phyloP scores from a whole-genome alignment of 2,888 invertebrate species.

The Bellardia bayeri region DNA sequence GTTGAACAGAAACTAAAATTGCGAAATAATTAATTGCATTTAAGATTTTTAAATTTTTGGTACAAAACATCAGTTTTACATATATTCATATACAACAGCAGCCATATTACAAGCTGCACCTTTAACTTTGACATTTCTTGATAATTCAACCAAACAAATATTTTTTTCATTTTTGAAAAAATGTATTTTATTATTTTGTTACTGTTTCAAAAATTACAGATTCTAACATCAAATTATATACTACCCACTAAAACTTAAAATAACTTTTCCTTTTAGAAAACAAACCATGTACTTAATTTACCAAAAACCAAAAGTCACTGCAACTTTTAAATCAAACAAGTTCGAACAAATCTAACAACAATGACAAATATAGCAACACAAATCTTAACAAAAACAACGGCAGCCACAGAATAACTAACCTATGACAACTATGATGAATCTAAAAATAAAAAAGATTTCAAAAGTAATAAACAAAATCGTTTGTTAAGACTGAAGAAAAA shows the following conservation, averaged over 20 bases:
- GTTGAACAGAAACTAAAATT: neutral
- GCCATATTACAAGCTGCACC: too few relatives aligned
- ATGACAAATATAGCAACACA: conserved; percentile 9
- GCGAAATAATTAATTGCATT: too few relatives aligned
- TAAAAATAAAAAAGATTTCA: conserved; percentile 12
- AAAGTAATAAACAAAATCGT: neutral
- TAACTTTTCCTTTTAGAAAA: neutral
- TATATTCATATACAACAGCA: too few relatives aligned
- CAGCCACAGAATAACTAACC: conserved; percentile 48
- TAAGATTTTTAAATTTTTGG: too few relatives aligned
- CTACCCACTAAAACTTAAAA: neutral
- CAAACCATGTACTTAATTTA: neutral
- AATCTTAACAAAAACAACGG: neutral
- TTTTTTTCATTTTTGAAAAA: too few relatives aligned
- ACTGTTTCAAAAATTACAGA: too few relatives aligned
- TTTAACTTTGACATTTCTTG: too few relatives aligned
- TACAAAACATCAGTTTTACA: too few relatives aligned
- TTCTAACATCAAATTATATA: too few relatives aligned
- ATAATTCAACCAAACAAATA: too few relatives aligned
- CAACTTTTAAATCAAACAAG: conserved; percentile 34
- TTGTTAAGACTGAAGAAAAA: neutral
- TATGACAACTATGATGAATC: conserved; percentile 53
- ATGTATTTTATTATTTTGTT: too few relatives aligned
- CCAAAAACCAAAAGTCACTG: conserved; percentile 3
- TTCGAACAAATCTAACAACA: conserved; percentile 47